Evolutionary conservation across 2,797 vertebrate genomes (phyloP).

Genomic region (Tapirus indicus): DNA sequence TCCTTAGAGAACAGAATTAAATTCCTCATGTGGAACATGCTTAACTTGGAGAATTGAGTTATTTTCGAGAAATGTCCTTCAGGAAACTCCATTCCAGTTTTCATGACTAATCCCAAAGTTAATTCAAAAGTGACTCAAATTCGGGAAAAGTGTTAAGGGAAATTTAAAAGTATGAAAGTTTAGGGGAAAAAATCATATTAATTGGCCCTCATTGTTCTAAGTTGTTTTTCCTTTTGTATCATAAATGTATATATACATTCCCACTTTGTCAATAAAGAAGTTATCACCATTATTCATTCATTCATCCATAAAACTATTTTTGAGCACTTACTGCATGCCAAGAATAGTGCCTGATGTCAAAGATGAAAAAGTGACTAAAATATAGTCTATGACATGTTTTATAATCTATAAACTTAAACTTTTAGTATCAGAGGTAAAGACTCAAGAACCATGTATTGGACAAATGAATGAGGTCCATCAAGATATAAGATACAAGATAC

Average conservation of each 20-base stretch:
- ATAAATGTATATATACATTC: neutral
- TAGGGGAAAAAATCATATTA: neutral
- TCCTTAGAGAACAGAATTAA: slow-evolving; percentile 72
- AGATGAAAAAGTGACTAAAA: neutral
- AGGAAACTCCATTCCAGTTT: slow-evolving; percentile 34
- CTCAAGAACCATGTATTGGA: neutral
- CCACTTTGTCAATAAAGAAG: slow-evolving; percentile 15
- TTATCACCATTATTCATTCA: neutral
- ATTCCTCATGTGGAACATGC: slow-evolving; percentile 61
- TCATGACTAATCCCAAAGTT: slow-evolving; percentile 50
- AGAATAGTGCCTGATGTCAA: neutral
- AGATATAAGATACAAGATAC: neutral
- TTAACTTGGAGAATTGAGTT: slow-evolving; percentile 61
- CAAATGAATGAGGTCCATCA: neutral
- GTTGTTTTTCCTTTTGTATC: slow-evolving; percentile 26
- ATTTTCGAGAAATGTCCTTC: slow-evolving; percentile 61
- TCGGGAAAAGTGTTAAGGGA: neutral
- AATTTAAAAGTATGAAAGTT: neutral
- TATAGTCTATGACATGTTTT: neutral
- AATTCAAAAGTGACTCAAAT: slow-evolving; percentile 59
- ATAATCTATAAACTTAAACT: neutral
- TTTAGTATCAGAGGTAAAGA: neutral
- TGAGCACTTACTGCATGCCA: neutral
- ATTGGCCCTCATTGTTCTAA: neutral
- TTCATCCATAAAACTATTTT: neutral